A percentile compares a stretch with the other conserved stretches of the same genome.
These are phyloP conservation scores for Procambarus virginalis DNA, from an alignment of 1,140 invertebrate genomes.

Conservation along the genomic window DNA sequence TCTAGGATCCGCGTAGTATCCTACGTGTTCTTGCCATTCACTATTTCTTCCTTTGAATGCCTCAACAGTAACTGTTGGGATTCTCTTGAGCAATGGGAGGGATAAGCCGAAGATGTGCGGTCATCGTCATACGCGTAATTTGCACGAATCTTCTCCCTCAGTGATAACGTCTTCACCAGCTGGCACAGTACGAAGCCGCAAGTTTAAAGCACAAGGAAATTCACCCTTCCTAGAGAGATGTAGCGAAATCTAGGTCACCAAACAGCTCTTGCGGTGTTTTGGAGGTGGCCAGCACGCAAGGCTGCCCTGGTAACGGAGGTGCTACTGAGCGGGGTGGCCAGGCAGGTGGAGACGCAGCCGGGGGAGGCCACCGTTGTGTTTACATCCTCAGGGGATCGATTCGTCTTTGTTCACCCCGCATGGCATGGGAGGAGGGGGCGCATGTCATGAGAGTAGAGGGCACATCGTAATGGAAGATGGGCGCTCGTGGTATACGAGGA, in stretches of 20 bases:
- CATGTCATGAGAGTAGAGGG: not conserved
- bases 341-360: not conserved
- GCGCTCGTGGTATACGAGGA: no score
- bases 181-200: no score
- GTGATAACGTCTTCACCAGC: not conserved
- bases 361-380: slow-evolving; percentile 5
- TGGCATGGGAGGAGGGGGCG: not conserved
- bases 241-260: not conserved
- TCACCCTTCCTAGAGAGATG: not conserved
- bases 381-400: slow-evolving; percentile 10
- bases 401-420: slow-evolving; percentile 13
- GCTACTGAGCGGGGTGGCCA: not conserved
- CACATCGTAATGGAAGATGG: not conserved
- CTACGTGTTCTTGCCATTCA: not conserved
- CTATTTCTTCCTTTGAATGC: not conserved
- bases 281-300: not conserved
- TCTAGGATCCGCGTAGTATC: not conserved
- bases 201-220: not conserved
- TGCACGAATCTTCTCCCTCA: not conserved
- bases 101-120: not conserved
- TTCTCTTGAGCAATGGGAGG: not conserved
- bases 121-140: not conserved
- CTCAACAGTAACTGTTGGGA: not conserved
- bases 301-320: not conserved
- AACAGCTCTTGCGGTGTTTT: not conserved